phyloP scores from a whole-genome alignment of 2,888 invertebrate genomes.

The Heterodera filipjevi region DNA sequence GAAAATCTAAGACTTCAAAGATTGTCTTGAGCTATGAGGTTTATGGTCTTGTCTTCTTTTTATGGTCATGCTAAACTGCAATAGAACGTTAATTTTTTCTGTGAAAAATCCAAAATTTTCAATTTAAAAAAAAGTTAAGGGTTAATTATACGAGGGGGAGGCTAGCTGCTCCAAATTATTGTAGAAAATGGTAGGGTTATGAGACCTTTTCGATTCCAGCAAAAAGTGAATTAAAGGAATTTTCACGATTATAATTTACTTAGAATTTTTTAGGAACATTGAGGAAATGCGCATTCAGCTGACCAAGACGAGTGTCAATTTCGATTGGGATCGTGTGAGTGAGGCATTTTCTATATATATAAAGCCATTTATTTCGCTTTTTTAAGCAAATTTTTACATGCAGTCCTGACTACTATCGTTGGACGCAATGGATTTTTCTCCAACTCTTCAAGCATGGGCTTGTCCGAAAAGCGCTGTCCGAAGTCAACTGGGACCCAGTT shows the following conservation, averaged over 20 bases:
- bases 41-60: too few relatives aligned
- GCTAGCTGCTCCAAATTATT: too few relatives aligned
- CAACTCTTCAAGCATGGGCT: slow-evolving; percentile 82
- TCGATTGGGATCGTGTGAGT: slow-evolving; percentile 82
- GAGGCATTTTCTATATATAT: too few relatives aligned
- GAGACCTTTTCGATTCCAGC: neutral
- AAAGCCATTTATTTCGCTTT: neutral
- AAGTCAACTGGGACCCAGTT: slow-evolving; percentile 88
- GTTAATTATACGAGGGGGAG: too few relatives aligned
- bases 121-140: too few relatives aligned
- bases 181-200: too few relatives aligned
- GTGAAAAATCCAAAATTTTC: too few relatives aligned
- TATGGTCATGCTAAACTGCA: too few relatives aligned
- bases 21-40: too few relatives aligned
- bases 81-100: too few relatives aligned
- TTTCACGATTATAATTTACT: slow-evolving; percentile 9
- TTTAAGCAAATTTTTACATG: slow-evolving; percentile 77
- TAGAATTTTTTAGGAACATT: slow-evolving; percentile 73
- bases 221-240: neutral
- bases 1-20: too few relatives aligned
- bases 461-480: slow-evolving; percentile 76
- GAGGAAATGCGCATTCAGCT: slow-evolving; percentile 81
- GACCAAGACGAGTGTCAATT: slow-evolving; percentile 77
- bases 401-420: slow-evolving; percentile 82
- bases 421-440: slow-evolving; percentile 94